Evolutionary conservation across 2,113 vertebrate genomes (phyloP), one percentile per base, ranked within the genome.

Genomic region (Actenoides hombroni): DNA sequence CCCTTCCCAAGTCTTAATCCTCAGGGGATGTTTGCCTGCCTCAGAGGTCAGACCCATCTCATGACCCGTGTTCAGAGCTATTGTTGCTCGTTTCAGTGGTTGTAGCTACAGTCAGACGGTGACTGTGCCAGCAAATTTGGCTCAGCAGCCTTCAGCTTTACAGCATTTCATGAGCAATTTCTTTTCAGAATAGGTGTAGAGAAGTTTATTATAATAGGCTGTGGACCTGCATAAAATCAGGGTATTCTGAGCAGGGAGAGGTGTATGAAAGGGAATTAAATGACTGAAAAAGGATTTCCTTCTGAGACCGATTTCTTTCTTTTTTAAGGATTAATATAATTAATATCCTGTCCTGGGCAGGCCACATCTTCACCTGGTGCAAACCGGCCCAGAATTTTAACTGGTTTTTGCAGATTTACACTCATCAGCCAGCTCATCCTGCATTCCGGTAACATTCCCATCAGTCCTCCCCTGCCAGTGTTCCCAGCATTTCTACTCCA

Each of bases 151-250:
- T 68, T 49, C 16, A 70, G 61, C 87, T 78, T 59, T 29, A 35
- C 86, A 35, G 84, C 82, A 25, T 71, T 82, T 65, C 78, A 26
- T 26, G 84, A 96, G 86, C 67, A 61, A 95, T 96, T 95, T 89
- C 86, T 68, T 59, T 21, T 24, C 82, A 53, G 75, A 88, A 49
- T 69, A 86, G 54, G 60, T 92, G 74, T 37, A 89, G 89, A 75
- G 85, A 80, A 93, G 89, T 96, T 95, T 80, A 93, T 95, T 85
- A 92, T 46, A 75, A 49, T 51, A 13, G 91, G 75, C 92, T 97
- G 94, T 95, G 95, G 95, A 54, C 80, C 95, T 95, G 97, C 97
- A 97, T 97, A 93, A 96, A 96, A 94, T 96, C 91, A 95, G 94
- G 87, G 79, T 88, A 83, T 42, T 94, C 40, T 7, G 33, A 86